These are phyloP conservation scores for Trididemnum nubilum DNA, from an alignment of 23 tunicate genomes.

Conservation along the genomic window DNA sequence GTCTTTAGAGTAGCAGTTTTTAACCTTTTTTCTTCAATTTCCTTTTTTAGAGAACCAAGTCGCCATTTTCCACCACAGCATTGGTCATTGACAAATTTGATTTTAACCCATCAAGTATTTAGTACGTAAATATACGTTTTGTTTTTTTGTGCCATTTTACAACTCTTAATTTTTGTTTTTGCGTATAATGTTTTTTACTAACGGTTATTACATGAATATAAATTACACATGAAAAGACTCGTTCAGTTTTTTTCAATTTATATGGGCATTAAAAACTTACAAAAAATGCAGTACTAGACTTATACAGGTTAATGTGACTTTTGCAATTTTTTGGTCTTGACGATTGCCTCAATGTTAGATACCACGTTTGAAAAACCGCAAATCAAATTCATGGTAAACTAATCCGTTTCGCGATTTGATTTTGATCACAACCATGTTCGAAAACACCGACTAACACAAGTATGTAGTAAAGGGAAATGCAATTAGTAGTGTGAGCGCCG, in stretches of 20 bases:
- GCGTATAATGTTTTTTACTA: conserved; percentile 8
- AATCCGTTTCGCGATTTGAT: too few relatives aligned
- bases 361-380: conserved; percentile 39
- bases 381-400: conserved; percentile 30
- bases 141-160: too few relatives aligned
- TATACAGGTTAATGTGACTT: conserved; percentile 19
- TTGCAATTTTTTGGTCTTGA: conserved; percentile 20
- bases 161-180: conserved; percentile 3
- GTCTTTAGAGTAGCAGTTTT: neutral
- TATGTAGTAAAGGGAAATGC: conserved; percentile 42
- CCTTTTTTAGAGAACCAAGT: conserved; percentile 9
- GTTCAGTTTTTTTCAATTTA: conserved; percentile 13
- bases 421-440: too few relatives aligned
- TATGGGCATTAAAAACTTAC: neutral
- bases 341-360: conserved; percentile 44
- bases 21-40: conserved; percentile 2
- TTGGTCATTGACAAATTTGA: too few relatives aligned
- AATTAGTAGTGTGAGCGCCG: too few relatives aligned
- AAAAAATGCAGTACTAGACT: conserved; percentile 19
- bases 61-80: conserved; percentile 22
- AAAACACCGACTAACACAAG: neutral
- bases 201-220: too few relatives aligned
- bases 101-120: too few relatives aligned
- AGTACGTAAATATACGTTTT: too few relatives aligned
- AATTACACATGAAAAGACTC: conserved; percentile 11